Conservation (phyloP, 2,888 invertebrate genomes). For the Agriopis marginaria region DNA sequence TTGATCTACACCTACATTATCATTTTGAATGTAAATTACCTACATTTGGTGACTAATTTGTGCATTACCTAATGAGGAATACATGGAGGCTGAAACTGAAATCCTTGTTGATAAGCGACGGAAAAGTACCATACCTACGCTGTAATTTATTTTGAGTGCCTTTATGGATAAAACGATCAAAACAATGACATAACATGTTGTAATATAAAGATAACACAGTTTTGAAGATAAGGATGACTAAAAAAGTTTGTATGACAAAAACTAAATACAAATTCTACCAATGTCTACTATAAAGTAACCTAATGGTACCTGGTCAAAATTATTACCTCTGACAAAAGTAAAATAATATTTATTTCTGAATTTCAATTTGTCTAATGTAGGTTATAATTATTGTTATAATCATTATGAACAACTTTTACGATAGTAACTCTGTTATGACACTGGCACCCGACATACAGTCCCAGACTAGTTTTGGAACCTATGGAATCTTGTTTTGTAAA, state of each 20-base stretch:
- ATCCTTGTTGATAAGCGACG: slow-evolving; percentile 14
- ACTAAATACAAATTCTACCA: neutral
- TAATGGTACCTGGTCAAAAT: too few relatives aligned
- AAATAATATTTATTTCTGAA: too few relatives aligned
- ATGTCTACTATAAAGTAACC: neutral
- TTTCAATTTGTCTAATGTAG: too few relatives aligned
- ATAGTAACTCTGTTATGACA: too few relatives aligned
- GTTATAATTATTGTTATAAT: too few relatives aligned
- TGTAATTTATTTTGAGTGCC: slow-evolving; percentile 3
- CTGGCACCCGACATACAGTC: too few relatives aligned
- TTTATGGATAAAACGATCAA: slow-evolving; percentile 15
- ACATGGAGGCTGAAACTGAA: slow-evolving; percentile 15
- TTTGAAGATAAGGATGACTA: slow-evolving; percentile 12
- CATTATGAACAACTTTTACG: too few relatives aligned
- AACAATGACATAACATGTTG: slow-evolving; percentile 14
- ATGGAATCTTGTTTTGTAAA: too few relatives aligned
- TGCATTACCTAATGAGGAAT: slow-evolving; percentile 22
- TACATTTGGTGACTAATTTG: slow-evolving; percentile 23
- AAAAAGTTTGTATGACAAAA: slow-evolving; percentile 1
- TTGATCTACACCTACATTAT: slow-evolving; percentile 34
- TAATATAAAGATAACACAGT: slow-evolving; percentile 10
- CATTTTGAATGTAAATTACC: slow-evolving; percentile 11
- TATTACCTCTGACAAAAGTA: too few relatives aligned
- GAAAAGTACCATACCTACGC: slow-evolving; percentile 19
- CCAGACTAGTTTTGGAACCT: too few relatives aligned